Evolutionary conservation across 2,888 invertebrate genomes (phyloP).

Genomic region (Psylliodes chrysocephalus): DNA sequence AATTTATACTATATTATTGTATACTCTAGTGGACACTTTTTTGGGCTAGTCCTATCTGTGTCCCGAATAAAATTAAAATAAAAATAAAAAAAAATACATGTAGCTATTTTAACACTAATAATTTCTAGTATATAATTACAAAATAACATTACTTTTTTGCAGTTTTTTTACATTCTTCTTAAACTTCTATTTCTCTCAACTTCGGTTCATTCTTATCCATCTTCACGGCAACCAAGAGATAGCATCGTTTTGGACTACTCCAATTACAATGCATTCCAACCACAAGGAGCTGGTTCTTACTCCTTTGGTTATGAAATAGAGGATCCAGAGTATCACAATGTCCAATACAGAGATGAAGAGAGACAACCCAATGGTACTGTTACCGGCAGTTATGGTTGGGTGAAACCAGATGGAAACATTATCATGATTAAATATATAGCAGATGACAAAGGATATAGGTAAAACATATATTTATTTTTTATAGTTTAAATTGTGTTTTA

Average conservation of each 20-base stretch:
- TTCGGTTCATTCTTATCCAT: background rate
- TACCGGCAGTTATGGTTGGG: conserved; percentile 77
- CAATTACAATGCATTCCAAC: conserved; percentile 61
- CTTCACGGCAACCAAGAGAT: conserved; percentile 39
- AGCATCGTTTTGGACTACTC: conserved; percentile 59
- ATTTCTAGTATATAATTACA: background rate
- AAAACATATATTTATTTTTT: no score
- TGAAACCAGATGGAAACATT: conserved; percentile 72
- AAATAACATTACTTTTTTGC: background rate
- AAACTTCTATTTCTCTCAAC: background rate
- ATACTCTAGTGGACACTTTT: no score
- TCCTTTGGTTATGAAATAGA: conserved; percentile 78
- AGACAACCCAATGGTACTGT: conserved; percentile 77
- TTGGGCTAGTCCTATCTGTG: no score
- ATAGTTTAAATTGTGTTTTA: no score
- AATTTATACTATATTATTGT: no score
- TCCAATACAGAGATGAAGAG: conserved; percentile 78
- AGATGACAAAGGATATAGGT: conserved; percentile 76
- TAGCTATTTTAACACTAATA: no score
- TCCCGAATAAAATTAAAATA: no score
- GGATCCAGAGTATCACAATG: conserved; percentile 72
- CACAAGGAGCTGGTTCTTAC: conserved; percentile 72
- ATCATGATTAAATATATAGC: conserved; percentile 73
- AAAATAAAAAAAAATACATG: no score
- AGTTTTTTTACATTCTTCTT: background rate